Conservation (phyloP, 2,888 invertebrate genomes). For the Pollenia labialis region DNA sequence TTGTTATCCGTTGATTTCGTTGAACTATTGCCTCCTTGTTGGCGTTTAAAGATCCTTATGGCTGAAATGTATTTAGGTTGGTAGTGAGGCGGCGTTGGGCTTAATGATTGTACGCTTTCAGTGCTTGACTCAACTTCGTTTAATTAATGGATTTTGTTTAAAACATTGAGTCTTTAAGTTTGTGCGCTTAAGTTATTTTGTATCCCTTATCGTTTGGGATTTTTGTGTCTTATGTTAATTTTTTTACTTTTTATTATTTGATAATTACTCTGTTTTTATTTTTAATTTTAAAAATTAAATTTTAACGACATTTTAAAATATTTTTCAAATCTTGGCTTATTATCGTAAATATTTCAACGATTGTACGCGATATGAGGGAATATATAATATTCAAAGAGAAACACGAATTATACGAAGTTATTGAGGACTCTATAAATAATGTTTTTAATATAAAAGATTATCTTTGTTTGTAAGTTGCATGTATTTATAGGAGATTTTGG, state of each 20-base stretch:
- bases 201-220: constrained; percentile 56
- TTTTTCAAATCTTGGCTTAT: constrained; percentile 14
- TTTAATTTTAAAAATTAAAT: constrained; percentile 26
- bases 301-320: constrained; percentile 39
- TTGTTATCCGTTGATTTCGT: constrained; percentile 38
- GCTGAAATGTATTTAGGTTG: constrained; percentile 45
- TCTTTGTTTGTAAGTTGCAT: neutral
- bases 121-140: constrained; percentile 69
- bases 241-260: neutral
- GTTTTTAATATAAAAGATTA: constrained; percentile 23
- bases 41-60: constrained; percentile 65
- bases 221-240: constrained; percentile 46
- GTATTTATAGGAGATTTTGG: too few relatives aligned
- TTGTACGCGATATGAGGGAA: constrained; percentile 67
- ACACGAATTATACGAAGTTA: constrained; percentile 49
- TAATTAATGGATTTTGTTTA: constrained; percentile 44
- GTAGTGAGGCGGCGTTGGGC: constrained; percentile 20
- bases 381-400: constrained; percentile 71
- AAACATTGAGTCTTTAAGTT: constrained; percentile 67
- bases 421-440: constrained; percentile 46
- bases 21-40: neutral
- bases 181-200: constrained; percentile 60
- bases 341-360: constrained; percentile 40
- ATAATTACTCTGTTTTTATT: constrained; percentile 8
- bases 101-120: constrained; percentile 48